phyloP scores from a whole-genome alignment of 2,113 vertebrate genomes.

The Thunnus thynnus region DNA sequence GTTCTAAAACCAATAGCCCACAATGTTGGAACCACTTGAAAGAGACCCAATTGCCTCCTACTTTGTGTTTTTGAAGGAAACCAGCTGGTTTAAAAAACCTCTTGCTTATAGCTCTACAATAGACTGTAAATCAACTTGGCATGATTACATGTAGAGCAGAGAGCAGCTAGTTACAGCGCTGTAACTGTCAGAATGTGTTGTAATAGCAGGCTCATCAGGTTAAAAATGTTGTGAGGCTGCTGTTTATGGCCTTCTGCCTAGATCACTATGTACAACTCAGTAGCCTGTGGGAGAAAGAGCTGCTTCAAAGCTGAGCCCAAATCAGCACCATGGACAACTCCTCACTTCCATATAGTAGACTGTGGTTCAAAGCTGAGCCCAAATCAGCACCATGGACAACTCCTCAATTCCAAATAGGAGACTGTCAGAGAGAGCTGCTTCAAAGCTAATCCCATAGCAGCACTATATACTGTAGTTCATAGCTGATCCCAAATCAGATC shows the following conservation, averaged over 20 bases:
- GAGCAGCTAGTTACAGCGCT: slow-evolving; percentile 13
- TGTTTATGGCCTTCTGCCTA: slow-evolving; percentile 18
- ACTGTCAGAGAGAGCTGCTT: slow-evolving; percentile 12
- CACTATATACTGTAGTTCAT: slow-evolving; percentile 5
- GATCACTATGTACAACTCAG: slow-evolving; percentile 6
- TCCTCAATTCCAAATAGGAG: slow-evolving; percentile 4
- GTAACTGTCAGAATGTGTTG: slow-evolving; percentile 20
- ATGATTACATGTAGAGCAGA: slow-evolving; percentile 24
- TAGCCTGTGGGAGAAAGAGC: not conserved
- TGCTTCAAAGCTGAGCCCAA: slow-evolving; percentile 7
- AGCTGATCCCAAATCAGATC: slow-evolving; percentile 25
- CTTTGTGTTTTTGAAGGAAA: slow-evolving; percentile 1
- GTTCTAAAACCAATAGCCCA: slow-evolving; percentile 4
- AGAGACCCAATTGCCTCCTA: not conserved
- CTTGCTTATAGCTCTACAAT: not conserved
- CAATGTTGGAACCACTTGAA: not conserved
- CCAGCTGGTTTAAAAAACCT: slow-evolving; percentile 18
- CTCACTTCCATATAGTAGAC: not conserved
- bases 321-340: slow-evolving; percentile 36
- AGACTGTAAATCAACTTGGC: slow-evolving; percentile 29
- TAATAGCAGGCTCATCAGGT: slow-evolving; percentile 8
- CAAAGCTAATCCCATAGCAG: slow-evolving; percentile 1
- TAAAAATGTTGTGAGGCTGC: slow-evolving; percentile 7
- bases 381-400: not conserved
- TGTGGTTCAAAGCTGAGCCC: not conserved